Evolutionary conservation across 2,888 invertebrate genomes (phyloP), one percentile per base, ranked within the genome.

Genomic region (Sthenelais limicola): DNA sequence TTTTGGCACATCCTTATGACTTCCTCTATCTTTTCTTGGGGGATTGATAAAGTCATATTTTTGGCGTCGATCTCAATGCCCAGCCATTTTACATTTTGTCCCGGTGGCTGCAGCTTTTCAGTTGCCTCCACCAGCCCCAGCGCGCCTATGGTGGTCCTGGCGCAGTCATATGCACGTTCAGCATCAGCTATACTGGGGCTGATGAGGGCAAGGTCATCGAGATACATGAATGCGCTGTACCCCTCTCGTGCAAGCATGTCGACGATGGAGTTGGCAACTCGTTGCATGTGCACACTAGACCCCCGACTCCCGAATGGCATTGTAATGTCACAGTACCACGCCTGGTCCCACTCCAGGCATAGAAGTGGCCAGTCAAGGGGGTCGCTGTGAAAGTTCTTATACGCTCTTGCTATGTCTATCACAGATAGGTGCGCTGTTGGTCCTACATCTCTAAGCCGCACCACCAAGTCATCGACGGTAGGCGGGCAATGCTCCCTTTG

Each of bases 341-440:
- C 5, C 26, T 4, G 4, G 26, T 4, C 54, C 54, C 54, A 54
- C 5, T 54, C 43, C 12, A 43, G 18, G 18, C 43, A 43, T 12
- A 43, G 43, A 18, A 54, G n/a, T 12, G 54, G 54, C 54, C 54
- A 54, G n/a, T 54, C 54, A 5, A 21, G 5, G 5, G 54, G 54
- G 28, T 54, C 54, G 26, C 7, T 26, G 7, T 12, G 15, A n/a
- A 26, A 54, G 54, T 54, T 54, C n/a, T 54, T 54, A 26, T 54
- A 54, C 7, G 26, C 24, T 7, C 54, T 5, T 15, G 26, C 7
- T 12, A 54, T 54, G 28, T 54, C 54, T 4, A 54, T 3, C 5
- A 7, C 32, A 3, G 54, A 28, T 7, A 54, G 5, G 28, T 24
- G n/a, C 5, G 54, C 54, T 12, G 30, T 32, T 4, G 24, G 15